Conservation (phyloP, 2,113 vertebrate species). For the Poecile atricapillus region DNA sequence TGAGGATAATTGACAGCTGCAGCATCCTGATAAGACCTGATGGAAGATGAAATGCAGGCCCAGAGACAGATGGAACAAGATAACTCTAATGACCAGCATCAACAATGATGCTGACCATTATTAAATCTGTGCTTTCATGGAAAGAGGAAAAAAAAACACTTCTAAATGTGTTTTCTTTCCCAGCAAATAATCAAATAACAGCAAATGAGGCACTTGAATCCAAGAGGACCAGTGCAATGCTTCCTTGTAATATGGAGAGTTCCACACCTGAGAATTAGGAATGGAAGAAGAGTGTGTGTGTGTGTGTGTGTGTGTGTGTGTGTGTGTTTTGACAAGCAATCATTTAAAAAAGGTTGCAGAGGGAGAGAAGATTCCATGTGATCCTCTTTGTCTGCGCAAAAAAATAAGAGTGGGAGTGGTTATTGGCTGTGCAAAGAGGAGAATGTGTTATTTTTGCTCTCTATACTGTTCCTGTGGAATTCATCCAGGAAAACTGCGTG, state of each 20-base stretch:
- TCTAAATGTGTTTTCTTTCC: neutral
- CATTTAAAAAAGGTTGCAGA: neutral
- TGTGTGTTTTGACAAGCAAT: neutral
- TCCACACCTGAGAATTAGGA: neutral
- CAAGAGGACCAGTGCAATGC: neutral
- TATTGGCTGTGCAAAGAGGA: neutral
- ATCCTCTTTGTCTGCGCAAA: neutral
- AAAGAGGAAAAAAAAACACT: neutral
- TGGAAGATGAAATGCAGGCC: neutral
- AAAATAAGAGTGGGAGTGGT: neutral
- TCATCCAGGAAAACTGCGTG: neutral
- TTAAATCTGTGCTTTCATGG: neutral
- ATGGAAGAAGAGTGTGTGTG: neutral
- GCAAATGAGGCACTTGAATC: neutral
- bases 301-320: neutral
- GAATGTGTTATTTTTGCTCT: neutral
- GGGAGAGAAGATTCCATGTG: neutral
- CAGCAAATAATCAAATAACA: neutral
- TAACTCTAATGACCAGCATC: neutral
- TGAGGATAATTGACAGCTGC: slow-evolving; percentile 25
- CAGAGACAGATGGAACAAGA: neutral
- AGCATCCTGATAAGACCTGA: neutral
- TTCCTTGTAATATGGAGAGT: neutral
- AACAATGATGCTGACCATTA: neutral
- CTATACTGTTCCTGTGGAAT: neutral